Base-by-base conservation (phyloP, 2,797 vertebrate species). In the Labroides dimidiatus region DNA sequence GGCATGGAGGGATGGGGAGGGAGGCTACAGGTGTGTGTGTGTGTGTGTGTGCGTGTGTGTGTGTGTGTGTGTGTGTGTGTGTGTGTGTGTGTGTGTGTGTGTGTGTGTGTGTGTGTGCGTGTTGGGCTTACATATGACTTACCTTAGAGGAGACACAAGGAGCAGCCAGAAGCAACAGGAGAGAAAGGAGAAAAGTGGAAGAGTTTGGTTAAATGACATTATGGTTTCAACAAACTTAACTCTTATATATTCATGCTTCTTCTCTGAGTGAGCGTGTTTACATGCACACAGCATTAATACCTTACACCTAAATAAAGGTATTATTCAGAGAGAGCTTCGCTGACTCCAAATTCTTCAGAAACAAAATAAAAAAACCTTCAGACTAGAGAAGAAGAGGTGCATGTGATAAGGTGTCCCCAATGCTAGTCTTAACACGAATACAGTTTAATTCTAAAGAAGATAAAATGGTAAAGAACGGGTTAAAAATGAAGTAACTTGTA, bases 91-190 rank as follows among this genome's bases (percentile, higher is more conserved):
- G n/a, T 54, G 79, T 68, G 72, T 10, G 79, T 68, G 72, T 10
- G 79, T 68, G 72, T 10, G 13, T 4, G n/a, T 54, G 70, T 61
- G 69, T 65, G n/a, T 63, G 37, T 36, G 58, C 43, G 61, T 39
- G 68, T 17, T 48, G 36, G 58, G 53, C 37, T 74, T 11, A 77
- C 70, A 90, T 79, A 64, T 86, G 84, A 90, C 93, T 95, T 94
- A 95, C 94, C 94, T 95, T 94, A 81, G 88, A 88, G 84, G 88
- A 89, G 89, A 90, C 72, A 84, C 80, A 52, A 77, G 76, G 82
- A 88, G 81, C 90, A 90, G 86, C 81, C 91, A 84, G 89, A 47
- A 86, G 81, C 82, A 71, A 19, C 20, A n/a, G 30, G 30, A 33
- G 49, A 39, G 69, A 75, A 50, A 65, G 21, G 21, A 64, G 50